phyloP scores from a whole-genome alignment of 2,797 vertebrate genomes.

The Anas capensis region DNA sequence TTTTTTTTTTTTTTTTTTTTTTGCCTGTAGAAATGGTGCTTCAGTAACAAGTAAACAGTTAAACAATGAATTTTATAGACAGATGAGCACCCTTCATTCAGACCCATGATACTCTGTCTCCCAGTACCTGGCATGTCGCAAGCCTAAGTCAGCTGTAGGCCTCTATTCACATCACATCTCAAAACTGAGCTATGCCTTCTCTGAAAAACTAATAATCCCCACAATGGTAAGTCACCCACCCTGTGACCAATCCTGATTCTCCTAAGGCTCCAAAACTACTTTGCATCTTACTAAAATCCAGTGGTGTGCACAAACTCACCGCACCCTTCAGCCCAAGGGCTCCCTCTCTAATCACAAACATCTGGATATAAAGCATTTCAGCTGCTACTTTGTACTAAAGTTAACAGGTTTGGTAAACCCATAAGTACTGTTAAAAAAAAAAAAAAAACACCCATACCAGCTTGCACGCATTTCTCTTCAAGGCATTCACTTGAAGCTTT shows the following conservation, averaged over 20 bases:
- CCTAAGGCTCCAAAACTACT: neutral
- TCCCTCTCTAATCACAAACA: neutral
- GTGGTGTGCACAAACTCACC: neutral
- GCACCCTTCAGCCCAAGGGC: neutral
- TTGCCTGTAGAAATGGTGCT: fast-evolving
- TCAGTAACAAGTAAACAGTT: neutral
- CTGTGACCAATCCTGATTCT: neutral
- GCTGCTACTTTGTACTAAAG: neutral
- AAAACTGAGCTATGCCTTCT: neutral
- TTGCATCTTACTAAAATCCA: neutral
- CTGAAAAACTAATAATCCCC: neutral
- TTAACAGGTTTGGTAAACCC: slow-evolving; percentile 4
- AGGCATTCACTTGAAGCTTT: neutral
- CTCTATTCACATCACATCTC: neutral
- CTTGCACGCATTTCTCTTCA: neutral
- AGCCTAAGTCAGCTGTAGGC: neutral
- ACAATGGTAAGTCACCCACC: neutral
- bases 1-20: fast-evolving
- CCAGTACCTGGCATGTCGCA: neutral
- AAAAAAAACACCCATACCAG: neutral
- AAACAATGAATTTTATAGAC: neutral
- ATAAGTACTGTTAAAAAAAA: neutral
- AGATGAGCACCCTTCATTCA: neutral
- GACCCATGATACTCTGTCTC: neutral
- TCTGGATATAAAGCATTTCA: neutral